Conservation (phyloP, 2,797 vertebrate genomes). For the Urosaurus nigricauda region DNA sequence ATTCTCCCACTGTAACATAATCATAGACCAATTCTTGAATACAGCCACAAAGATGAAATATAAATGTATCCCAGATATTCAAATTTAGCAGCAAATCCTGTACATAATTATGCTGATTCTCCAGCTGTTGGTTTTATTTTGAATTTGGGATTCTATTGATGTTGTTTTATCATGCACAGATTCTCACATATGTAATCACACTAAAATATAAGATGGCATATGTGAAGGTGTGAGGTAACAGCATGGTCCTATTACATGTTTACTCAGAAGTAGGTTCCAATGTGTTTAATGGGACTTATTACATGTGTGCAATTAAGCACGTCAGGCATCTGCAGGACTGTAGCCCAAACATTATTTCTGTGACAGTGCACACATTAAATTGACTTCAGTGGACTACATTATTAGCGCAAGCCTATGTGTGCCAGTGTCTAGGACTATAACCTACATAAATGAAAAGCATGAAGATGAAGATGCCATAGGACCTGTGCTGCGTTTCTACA, state of each 20-base stretch:
- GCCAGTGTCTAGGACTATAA: neutral
- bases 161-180: neutral
- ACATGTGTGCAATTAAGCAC: too few relatives aligned
- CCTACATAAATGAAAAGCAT: neutral
- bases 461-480: neutral
- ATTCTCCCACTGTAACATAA: slow-evolving; percentile 42
- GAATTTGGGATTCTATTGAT: neutral
- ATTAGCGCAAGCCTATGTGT: too few relatives aligned
- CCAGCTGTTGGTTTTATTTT: neutral
- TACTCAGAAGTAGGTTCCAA: neutral
- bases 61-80: slow-evolving; percentile 39
- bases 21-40: slow-evolving; percentile 58
- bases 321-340: neutral
- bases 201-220: neutral
- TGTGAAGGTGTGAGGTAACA: neutral
- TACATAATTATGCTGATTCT: neutral
- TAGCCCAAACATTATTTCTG: neutral
- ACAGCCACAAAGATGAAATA: slow-evolving; percentile 42
- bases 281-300: neutral
- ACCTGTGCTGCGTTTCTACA: neutral
- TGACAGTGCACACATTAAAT: neutral
- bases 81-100: slow-evolving; percentile 1
- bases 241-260: neutral
- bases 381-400: neutral
- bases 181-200: neutral